Base-by-base conservation (phyloP, 2,113 vertebrate genomes). In the Leptobrachium ailaonicum region DNA sequence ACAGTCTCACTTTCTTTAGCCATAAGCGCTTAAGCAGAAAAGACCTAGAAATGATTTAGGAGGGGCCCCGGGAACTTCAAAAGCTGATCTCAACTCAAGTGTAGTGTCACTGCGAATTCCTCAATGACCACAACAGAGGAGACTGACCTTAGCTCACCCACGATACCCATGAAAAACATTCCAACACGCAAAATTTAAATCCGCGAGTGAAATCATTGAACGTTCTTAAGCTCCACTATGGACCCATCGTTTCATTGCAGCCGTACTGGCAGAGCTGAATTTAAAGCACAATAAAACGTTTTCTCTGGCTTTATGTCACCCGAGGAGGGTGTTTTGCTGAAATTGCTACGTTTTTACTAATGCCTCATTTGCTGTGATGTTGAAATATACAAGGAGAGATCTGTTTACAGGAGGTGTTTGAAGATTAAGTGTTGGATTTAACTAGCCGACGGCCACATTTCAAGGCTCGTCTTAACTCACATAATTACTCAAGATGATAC, bases 251-350 rank as follows among this genome's bases (percentile, higher is more conserved):
- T 72, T 73, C 0, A 0, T 72, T 13, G 56, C 13, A 60, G 13
- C 77, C 84, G 83, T 83, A 82, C 71, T 82, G 77, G 77, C 75
- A 60, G 41, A 13, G 68, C 83, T 43, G 83, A 83, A 79, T 73
- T 84, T 82, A 6, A 86, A 86, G 85, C 77, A 83, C 12, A 84
- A 84, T 85, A 87, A 86, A 86, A 85, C 75, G 50, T 79, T 83
- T 86, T 86, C 85, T 83, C 81, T 85, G 86, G 81, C 76, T 83
- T 83, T 85, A 84, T 82, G 83, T 66, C 73, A 82, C 83, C 44
- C 5, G 63, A 32, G 20, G 20, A 32, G 54, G 75, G 83, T 66
- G 73, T 86, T 88, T 87, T 82, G 82, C 79, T 84, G 50, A 81
- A 82, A 84, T 85, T 86, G 85, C 69, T 72, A 81, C 82, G 84